phyloP scores from a whole-genome alignment of 2,113 vertebrate genomes.

The Gobius niger region DNA sequence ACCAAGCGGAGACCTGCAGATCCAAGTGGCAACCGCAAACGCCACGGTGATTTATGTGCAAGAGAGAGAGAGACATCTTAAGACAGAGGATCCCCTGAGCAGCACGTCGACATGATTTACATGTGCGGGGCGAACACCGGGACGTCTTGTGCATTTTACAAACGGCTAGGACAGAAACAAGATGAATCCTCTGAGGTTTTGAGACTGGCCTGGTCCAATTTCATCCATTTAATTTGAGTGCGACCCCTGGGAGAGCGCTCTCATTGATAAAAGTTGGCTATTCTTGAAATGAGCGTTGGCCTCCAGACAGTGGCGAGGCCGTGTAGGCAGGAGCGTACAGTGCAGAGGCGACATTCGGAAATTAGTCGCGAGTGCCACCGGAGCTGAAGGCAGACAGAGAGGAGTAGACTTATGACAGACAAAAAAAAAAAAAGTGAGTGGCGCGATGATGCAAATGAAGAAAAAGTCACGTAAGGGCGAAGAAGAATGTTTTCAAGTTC shows the following conservation, averaged over 20 bases:
- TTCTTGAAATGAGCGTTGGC: slow-evolving; percentile 52
- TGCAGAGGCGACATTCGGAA: slow-evolving; percentile 38
- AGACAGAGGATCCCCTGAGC: slow-evolving; percentile 55
- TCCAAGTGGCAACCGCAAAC: slow-evolving; percentile 26
- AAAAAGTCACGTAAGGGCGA: slow-evolving; percentile 26
- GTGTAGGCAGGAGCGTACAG: slow-evolving; percentile 13
- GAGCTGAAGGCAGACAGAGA: slow-evolving; percentile 24
- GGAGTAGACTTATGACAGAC: slow-evolving; percentile 13
- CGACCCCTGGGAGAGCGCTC: slow-evolving; percentile 45
- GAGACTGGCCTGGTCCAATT: slow-evolving; percentile 34
- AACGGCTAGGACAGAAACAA: slow-evolving; percentile 20
- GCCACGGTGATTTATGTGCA: slow-evolving; percentile 66
- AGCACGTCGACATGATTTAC: slow-evolving; percentile 56
- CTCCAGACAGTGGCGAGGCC: slow-evolving; percentile 29
- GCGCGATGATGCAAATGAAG: slow-evolving; percentile 5
- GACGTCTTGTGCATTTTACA: slow-evolving; percentile 48
- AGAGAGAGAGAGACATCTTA: slow-evolving; percentile 45
- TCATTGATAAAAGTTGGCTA: slow-evolving; percentile 53
- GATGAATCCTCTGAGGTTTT: slow-evolving; percentile 42
- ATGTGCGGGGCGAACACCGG: slow-evolving; percentile 41
- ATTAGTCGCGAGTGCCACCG: slow-evolving; percentile 37
- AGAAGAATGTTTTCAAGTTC: too few species aligned
- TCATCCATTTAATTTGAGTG: slow-evolving; percentile 53
- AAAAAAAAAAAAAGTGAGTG: slow-evolving; percentile 14
- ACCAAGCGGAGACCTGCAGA: slow-evolving; percentile 39